phyloP scores from a whole-genome alignment of 1,140 invertebrate genomes.

The Drosophila varians region DNA sequence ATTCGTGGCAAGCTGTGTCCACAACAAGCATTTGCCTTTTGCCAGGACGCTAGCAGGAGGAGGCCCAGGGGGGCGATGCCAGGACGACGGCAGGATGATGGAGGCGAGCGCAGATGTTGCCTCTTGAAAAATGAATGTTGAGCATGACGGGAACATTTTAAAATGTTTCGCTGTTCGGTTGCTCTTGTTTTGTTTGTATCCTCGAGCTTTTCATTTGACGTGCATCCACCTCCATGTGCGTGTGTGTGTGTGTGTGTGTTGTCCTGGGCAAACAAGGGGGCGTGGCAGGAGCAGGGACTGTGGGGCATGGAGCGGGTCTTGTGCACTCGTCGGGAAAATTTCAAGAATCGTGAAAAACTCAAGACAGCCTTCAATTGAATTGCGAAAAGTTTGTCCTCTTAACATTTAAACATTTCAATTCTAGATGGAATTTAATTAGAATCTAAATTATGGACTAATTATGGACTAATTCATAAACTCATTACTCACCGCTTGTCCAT shows the following conservation, averaged over 20 bases:
- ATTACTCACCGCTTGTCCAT: conserved; percentile 84
- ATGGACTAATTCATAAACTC: background rate
- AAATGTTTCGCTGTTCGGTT: conserved; percentile 38
- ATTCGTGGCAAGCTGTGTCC: conserved; percentile 54
- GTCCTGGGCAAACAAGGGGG: conserved; percentile 24
- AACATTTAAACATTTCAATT: conserved; percentile 24
- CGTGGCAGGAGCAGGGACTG: background rate
- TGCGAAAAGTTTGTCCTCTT: conserved; percentile 1
- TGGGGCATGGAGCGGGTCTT: background rate
- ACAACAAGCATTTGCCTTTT: conserved; percentile 44
- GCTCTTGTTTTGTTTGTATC: conserved; percentile 33
- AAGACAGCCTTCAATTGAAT: background rate
- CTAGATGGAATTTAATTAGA: background rate
- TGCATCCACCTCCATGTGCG: conserved; percentile 9
- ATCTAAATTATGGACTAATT: background rate
- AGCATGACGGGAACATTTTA: conserved; percentile 71
- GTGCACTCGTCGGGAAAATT: conserved; percentile 27
- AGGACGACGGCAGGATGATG: conserved; percentile 23
- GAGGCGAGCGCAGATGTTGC: conserved; percentile 62
- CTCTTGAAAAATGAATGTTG: conserved; percentile 75
- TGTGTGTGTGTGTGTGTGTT: conserved; percentile 17
- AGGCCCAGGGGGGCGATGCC: background rate
- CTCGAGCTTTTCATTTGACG: conserved; percentile 34
- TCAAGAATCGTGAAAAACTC: conserved; percentile 13
- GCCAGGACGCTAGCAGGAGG: background rate